Evolutionary conservation across 2,888 invertebrate genomes (phyloP).

Genomic region (Aleiodes testaceus): DNA sequence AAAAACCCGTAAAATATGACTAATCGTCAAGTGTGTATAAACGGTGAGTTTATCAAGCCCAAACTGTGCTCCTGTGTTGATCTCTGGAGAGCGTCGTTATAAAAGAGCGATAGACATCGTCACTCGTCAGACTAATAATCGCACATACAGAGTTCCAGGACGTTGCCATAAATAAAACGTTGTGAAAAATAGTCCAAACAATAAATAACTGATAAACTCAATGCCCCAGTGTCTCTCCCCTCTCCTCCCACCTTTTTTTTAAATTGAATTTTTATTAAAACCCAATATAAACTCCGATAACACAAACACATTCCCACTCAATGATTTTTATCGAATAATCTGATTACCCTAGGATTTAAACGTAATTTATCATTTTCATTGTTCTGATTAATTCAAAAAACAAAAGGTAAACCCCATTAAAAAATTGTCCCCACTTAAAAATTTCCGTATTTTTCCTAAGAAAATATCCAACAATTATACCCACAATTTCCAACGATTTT

Average conservation of each 20-base stretch:
- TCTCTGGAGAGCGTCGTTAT: conserved; percentile 2
- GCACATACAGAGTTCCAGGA: neutral
- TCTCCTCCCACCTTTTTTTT: neutral
- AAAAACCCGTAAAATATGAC: neutral
- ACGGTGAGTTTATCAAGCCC: conserved; percentile 3
- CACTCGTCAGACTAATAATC: conserved; percentile 28
- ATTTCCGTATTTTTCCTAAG: no score
- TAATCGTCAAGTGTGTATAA: conserved; percentile 25
- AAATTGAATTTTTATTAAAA: neutral
- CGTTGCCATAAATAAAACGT: conserved; percentile 19
- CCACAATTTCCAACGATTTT: no score
- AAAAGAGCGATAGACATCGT: conserved; percentile 22
- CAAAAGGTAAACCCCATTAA: no score
- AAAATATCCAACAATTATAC: no score
- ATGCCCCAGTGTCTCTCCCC: conserved; percentile 5
- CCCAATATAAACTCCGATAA: conserved; percentile 2
- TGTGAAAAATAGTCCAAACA: conserved; percentile 23
- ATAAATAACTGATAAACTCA: conserved; percentile 18
- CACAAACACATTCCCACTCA: conserved; percentile 15
- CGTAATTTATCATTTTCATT: no score
- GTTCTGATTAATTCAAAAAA: no score
- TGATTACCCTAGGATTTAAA: no score
- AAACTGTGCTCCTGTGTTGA: conserved; percentile 7
- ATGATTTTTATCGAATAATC: no score
- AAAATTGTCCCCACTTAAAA: no score